Percentiles rank a stretch among this genome's conserved stretches.
phyloP scores from a whole-genome alignment of 1,140 invertebrate species.

The Phocides pigmalion region DNA sequence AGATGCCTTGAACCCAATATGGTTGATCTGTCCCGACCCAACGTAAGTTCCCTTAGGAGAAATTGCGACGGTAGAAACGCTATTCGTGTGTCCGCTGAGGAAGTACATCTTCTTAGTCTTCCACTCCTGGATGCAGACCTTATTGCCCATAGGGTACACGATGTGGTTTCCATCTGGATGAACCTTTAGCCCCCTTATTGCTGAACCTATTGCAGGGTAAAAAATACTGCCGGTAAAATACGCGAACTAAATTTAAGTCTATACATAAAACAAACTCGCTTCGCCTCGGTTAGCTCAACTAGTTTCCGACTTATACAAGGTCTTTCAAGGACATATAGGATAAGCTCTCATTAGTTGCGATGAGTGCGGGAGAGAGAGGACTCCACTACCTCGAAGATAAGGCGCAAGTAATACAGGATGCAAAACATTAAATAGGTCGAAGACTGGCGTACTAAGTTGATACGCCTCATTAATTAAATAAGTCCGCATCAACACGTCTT shows the following conservation, averaged over 20 bases:
- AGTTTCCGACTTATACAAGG: too few relatives aligned
- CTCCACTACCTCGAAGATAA: too few relatives aligned
- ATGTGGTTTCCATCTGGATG: slow-evolving; percentile 91
- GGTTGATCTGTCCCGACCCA: slow-evolving; percentile 94
- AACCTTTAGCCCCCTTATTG: slow-evolving; percentile 88
- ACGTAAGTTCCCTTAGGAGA: slow-evolving; percentile 91
- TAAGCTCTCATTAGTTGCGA: too few relatives aligned
- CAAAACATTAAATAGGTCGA: too few relatives aligned
- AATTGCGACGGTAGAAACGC: slow-evolving; percentile 91
- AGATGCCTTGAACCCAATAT: slow-evolving; percentile 94
- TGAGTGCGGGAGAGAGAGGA: too few relatives aligned
- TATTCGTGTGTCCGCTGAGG: slow-evolving; percentile 92
- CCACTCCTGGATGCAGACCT: slow-evolving; percentile 91
- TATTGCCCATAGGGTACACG: slow-evolving; percentile 93
- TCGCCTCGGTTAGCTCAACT: too few relatives aligned
- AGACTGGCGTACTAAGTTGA: too few relatives aligned
- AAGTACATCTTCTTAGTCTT: slow-evolving; percentile 89
- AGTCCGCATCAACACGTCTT: too few relatives aligned
- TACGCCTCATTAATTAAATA: too few relatives aligned
- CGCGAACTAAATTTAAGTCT: not conserved
- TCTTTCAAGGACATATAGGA: too few relatives aligned
- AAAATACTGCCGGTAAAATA: not conserved
- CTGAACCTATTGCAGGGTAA: slow-evolving; percentile 84
- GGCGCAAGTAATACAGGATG: too few relatives aligned
- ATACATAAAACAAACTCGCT: too few relatives aligned